Evolutionary conservation across 2,888 invertebrate species (phyloP).

Genomic region (Calliphora vomitoria): DNA sequence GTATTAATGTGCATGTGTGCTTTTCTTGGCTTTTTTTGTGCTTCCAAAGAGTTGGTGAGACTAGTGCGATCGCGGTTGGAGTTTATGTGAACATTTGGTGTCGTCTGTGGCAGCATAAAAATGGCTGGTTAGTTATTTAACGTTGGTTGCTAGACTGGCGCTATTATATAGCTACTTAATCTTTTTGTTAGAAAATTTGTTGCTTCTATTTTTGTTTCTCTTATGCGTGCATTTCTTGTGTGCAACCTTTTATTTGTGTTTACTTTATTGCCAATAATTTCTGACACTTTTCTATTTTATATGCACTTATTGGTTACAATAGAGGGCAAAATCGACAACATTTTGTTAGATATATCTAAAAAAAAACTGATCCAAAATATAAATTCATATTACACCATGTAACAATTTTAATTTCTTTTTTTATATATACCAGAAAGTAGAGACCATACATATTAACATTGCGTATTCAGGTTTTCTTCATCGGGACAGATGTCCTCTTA

Average conservation of each 20-base stretch:
- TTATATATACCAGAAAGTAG: too few species aligned
- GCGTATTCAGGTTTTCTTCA: too few species aligned
- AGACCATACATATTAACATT: too few species aligned
- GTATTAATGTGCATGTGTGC: constrained; percentile 21
- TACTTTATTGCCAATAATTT: constrained; percentile 43
- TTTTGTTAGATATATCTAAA: too few species aligned
- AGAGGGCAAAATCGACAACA: neutral
- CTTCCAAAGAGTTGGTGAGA: constrained; percentile 7
- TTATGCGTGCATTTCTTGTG: constrained; percentile 51
- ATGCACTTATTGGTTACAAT: constrained; percentile 8
- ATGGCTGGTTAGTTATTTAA: constrained; percentile 36
- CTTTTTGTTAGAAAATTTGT: constrained; percentile 33
- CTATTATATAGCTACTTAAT: constrained; percentile 55
- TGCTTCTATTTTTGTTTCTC: constrained; percentile 18
- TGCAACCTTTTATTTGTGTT: constrained; percentile 58
- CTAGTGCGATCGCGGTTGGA: constrained; percentile 56
- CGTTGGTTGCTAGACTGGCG: constrained; percentile 51
- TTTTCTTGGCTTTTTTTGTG: neutral
- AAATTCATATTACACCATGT: too few species aligned
- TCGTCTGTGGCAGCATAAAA: constrained; percentile 49
- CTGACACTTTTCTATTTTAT: constrained; percentile 26
- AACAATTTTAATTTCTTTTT: too few species aligned
- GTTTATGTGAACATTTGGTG: constrained; percentile 59
- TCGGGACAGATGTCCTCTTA: too few species aligned
- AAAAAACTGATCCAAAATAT: too few species aligned